phyloP scores from a whole-genome alignment of 2,888 invertebrate species.

The Ernsta delagoae region DNA sequence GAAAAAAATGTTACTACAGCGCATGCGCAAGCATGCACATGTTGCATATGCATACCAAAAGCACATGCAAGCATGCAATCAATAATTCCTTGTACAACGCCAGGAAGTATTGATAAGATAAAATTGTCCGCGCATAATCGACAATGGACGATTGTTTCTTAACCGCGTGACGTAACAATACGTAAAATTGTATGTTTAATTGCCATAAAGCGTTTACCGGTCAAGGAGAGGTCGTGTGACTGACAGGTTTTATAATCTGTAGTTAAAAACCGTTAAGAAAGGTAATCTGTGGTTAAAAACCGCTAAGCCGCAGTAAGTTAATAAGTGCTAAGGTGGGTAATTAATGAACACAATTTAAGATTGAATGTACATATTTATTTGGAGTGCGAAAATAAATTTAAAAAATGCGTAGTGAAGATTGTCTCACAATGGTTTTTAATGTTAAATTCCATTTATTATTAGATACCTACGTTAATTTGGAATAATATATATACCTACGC shows the following conservation, averaged over 20 bases:
- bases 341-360: too few species aligned
- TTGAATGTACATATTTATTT: too few species aligned
- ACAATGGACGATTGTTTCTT: neutral
- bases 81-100: neutral
- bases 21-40: too few species aligned
- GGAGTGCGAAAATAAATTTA: too few species aligned
- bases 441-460: too few species aligned
- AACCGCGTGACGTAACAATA: neutral
- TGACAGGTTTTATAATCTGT: slow-evolving; percentile 7
- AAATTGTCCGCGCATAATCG: neutral
- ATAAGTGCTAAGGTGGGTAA: too few species aligned
- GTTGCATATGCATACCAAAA: too few species aligned
- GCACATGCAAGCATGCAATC: neutral
- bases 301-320: neutral
- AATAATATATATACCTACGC: too few species aligned
- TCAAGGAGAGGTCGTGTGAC: slow-evolving; percentile 20
- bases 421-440: too few species aligned
- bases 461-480: too few species aligned
- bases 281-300: neutral
- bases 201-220: slow-evolving; percentile 4
- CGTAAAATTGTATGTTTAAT: neutral
- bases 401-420: too few species aligned
- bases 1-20: too few species aligned
- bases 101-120: slow-evolving; percentile 6
- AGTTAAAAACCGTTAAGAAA: neutral